Conservation (phyloP, 2,888 invertebrate species). For the Coleophora deauratella region DNA sequence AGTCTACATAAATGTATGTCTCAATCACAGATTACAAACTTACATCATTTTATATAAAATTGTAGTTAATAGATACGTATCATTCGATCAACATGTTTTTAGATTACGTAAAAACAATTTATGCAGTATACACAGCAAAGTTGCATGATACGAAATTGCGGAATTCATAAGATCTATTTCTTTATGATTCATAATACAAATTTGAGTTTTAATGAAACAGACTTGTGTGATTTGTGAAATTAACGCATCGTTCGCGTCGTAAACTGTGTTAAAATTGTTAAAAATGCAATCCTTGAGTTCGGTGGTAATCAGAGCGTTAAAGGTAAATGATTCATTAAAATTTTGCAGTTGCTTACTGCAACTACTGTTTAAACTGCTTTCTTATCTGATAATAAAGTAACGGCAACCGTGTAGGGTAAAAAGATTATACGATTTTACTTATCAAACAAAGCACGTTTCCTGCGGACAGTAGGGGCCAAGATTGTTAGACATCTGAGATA, state of each 20-base stretch:
- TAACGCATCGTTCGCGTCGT: constrained; percentile 19
- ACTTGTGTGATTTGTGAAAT: constrained; percentile 39
- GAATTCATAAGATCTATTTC: not conserved
- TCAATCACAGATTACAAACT: too few relatives aligned
- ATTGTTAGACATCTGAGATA: too few relatives aligned
- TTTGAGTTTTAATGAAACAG: constrained; percentile 26
- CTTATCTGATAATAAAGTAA: not conserved
- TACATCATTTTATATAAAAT: not conserved
- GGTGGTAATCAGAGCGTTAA: constrained; percentile 54
- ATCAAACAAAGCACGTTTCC: too few relatives aligned
- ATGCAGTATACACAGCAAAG: too few relatives aligned
- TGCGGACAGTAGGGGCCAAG: too few relatives aligned
- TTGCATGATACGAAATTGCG: too few relatives aligned
- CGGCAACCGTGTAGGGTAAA: not conserved
- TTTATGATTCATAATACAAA: constrained; percentile 2
- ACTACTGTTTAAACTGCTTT: too few relatives aligned
- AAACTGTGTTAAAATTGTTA: too few relatives aligned
- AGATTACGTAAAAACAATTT: too few relatives aligned
- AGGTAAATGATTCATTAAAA: constrained; percentile 28
- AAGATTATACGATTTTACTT: too few relatives aligned
- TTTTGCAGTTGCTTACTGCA: constrained; percentile 7
- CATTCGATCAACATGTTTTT: not conserved
- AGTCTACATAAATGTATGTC: too few relatives aligned
- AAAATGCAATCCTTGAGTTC: constrained; percentile 42
- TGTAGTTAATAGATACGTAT: not conserved